Percentiles rank a stretch among this genome's conserved stretches.
These are phyloP conservation scores for Gouania willdenowi DNA, from an alignment of 2,797 vertebrate species.

Conservation along the genomic window DNA sequence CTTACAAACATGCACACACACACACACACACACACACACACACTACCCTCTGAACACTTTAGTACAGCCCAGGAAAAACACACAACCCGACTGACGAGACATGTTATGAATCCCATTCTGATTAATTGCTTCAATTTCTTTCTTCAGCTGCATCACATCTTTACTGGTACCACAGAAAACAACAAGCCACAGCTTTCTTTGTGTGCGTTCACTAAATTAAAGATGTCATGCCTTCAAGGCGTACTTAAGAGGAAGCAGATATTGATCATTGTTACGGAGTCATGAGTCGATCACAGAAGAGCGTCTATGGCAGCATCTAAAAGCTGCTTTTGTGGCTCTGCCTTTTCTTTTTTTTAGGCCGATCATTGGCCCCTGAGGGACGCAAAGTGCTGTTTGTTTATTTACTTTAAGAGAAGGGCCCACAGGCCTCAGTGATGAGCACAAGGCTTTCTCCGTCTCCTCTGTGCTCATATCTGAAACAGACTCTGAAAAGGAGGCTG, in stretches of 20 bases:
- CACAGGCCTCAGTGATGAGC: slow-evolving; percentile 20
- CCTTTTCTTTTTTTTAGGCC: slow-evolving; percentile 12
- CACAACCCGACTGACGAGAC: slow-evolving; percentile 22
- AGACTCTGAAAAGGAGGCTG: slow-evolving; percentile 22
- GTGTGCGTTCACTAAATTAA: neutral
- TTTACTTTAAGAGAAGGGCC: slow-evolving; percentile 38
- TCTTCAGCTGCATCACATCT: slow-evolving; percentile 38
- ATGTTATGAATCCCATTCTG: slow-evolving; percentile 26
- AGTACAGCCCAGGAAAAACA: slow-evolving; percentile 17
- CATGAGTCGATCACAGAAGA: neutral
- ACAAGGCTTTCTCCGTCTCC: slow-evolving; percentile 7
- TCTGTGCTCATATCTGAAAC: slow-evolving; percentile 65
- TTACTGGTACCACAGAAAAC: slow-evolving; percentile 29
- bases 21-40: too few species aligned
- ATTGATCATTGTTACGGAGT: slow-evolving; percentile 18
- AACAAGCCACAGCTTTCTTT: slow-evolving; percentile 16
- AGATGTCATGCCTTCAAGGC: slow-evolving; percentile 5
- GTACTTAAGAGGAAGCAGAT: slow-evolving; percentile 6
- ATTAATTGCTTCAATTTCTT: slow-evolving; percentile 58
- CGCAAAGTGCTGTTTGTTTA: slow-evolving; percentile 29
- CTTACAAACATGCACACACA: neutral
- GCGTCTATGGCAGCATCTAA: slow-evolving; percentile 13
- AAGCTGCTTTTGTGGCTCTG: slow-evolving; percentile 27
- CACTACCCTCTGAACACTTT: neutral
- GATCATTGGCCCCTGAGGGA: slow-evolving; percentile 23